Percentiles rank a stretch among this genome's conserved stretches.
Evolutionary conservation across 2,113 vertebrate genomes (phyloP).

Genomic region (Typhlomys cinereus): DNA sequence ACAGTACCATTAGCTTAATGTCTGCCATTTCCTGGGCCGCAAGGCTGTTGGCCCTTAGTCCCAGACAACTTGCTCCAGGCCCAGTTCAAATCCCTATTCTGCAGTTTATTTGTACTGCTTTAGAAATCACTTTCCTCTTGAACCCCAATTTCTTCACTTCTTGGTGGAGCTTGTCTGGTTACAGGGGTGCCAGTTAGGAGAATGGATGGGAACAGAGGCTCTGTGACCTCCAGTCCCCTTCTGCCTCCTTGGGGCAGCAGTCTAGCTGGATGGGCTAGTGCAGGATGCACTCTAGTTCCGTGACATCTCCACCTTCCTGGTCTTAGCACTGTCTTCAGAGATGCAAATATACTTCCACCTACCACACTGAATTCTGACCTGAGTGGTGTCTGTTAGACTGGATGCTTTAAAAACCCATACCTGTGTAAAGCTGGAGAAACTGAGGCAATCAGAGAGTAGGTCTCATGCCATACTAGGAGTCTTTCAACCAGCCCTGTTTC

Average conservation of each 20-base stretch:
- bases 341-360: neutral
- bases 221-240: neutral
- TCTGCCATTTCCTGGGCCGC: neutral
- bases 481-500: neutral
- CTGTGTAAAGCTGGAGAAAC: neutral
- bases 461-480: accelerated
- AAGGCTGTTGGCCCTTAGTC: neutral
- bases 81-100: neutral
- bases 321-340: neutral
- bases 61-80: neutral
- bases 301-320: neutral
- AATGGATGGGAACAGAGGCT: neutral
- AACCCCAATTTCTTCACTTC: neutral
- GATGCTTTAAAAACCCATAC: neutral
- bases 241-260: neutral
- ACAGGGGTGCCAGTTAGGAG: neutral
- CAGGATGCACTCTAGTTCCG: neutral
- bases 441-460: neutral
- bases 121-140: neutral
- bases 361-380: neutral
- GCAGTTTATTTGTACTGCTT: neutral
- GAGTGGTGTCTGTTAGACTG: neutral
- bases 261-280: neutral
- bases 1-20: too few relatives aligned
- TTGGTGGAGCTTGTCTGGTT: neutral